Percentiles rank a stretch among this genome's conserved stretches.
Evolutionary conservation across 2,888 invertebrate genomes (phyloP).

Genomic region (Drosophila putrida): DNA sequence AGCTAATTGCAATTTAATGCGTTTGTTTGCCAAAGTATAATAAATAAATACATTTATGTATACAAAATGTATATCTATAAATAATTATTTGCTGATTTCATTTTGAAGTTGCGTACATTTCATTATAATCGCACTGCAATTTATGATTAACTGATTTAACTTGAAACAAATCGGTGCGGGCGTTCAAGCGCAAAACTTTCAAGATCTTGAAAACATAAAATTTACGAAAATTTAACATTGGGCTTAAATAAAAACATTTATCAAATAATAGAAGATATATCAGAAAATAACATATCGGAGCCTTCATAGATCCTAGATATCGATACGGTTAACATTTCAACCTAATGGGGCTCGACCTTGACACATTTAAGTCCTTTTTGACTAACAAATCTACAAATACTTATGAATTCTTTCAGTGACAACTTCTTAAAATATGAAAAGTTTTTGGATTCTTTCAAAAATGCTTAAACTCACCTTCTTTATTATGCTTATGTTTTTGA

Average conservation of each 20-base stretch:
- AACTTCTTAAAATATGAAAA: not conserved
- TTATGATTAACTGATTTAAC: conserved; percentile 44
- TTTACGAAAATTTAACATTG: conserved; percentile 10
- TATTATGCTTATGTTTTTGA: not conserved
- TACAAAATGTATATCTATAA: conserved; percentile 19
- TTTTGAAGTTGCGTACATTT: conserved; percentile 34
- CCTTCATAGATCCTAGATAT: no score
- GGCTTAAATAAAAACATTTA: not conserved
- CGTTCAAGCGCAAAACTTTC: conserved; percentile 8
- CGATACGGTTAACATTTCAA: no score
- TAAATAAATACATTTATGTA: conserved; percentile 42
- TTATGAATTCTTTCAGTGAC: no score
- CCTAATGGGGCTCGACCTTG: conserved; percentile 17
- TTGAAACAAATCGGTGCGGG: conserved; percentile 7
- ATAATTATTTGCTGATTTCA: conserved; percentile 34
- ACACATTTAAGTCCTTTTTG: conserved; percentile 1
- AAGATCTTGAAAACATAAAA: conserved; percentile 8
- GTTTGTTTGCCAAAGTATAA: conserved; percentile 68
- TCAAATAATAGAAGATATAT: no score
- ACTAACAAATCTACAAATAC: not conserved
- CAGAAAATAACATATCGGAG: no score
- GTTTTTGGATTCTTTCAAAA: not conserved
- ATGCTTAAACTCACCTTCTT: conserved; percentile 10
- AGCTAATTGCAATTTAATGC: conserved; percentile 74
- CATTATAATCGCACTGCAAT: conserved; percentile 42